Percentiles rank a stretch among this genome's conserved stretches.
Conservation (phyloP, 2,888 invertebrate species). For the Parasteatoda lunata region DNA sequence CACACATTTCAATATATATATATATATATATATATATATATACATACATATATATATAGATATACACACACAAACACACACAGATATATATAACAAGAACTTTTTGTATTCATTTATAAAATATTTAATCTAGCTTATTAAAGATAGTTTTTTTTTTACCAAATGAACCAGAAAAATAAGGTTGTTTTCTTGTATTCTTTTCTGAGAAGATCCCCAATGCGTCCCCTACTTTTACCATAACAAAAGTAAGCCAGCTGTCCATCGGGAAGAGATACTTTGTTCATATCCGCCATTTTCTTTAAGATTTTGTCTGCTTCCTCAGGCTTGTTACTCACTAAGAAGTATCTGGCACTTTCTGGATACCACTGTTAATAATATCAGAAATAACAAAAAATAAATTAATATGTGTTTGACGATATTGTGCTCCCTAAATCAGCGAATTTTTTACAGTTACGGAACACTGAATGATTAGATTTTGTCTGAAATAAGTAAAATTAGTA, state of each 20-base stretch:
- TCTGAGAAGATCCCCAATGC: slow-evolving; percentile 17
- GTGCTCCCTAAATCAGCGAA: too few relatives aligned
- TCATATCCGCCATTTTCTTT: slow-evolving; percentile 31
- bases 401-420: too few relatives aligned
- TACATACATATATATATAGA: too few relatives aligned
- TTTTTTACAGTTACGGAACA: too few relatives aligned
- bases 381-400: background rate
- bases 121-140: too few relatives aligned
- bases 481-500: too few relatives aligned
- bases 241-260: slow-evolving; percentile 6
- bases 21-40: too few relatives aligned
- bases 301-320: slow-evolving; percentile 24
- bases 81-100: too few relatives aligned
- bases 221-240: slow-evolving; percentile 1
- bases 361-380: slow-evolving; percentile 29
- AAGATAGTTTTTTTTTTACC: slow-evolving; percentile 10
- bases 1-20: too few relatives aligned
- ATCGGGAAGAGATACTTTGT: slow-evolving; percentile 9
- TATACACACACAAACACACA: too few relatives aligned
- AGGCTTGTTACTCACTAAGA: slow-evolving; percentile 33
- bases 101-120: too few relatives aligned
- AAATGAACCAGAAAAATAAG: slow-evolving; percentile 43
- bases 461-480: too few relatives aligned
- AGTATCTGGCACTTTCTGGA: slow-evolving; percentile 53
- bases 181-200: slow-evolving; percentile 29